Evolutionary conservation across 2,113 vertebrate genomes (phyloP), one percentile per base, ranked within the genome.

Genomic region (Cryptomyrus ogoouensis): DNA sequence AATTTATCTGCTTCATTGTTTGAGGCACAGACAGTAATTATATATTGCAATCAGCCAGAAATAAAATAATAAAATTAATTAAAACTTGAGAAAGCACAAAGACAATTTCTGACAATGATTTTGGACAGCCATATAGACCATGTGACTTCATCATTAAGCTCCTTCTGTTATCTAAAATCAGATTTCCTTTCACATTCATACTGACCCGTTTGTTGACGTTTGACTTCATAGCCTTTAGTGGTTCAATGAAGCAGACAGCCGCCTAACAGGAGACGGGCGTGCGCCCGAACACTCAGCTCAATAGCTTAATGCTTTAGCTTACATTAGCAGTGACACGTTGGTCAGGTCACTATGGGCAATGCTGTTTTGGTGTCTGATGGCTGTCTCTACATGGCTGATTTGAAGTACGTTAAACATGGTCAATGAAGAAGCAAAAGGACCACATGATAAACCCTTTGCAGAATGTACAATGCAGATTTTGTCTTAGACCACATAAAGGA

Each of bases 1-100:
- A 84, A 24, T 46, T 84, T 87, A 53, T 24, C 50, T 39, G 17
- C 12, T 47, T 87, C 27, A 87, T 52, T 87, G 50, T 53, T 19
- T 35, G 15, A 15, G 15, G 85, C 85, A 87, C 13, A 31, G 50
- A 15, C 27, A 87, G 27, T 87, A 87, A 87, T 53, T 35, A 13
- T 53, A 39, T 19, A 53, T 21, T 87, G 50, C 24, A 56, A 87
- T 87, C 85, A 19, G 4, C 44, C 42, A 87, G 15, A 87, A 87
- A 86, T 49, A 86, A 49, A 50, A 50, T 86, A 84, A 84, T 24
- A 85, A n/a, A 85, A 24, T 49, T 85, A 49, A 85, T 85, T 80
- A 42, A 70, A 70, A 80, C 15, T 80, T 39, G 74, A 80, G 74
- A 42, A 80, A 8, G 35, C 15, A 39, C 74, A 80, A 47, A 84